Evolutionary conservation across 2,113 vertebrate genomes (phyloP).

Genomic region (Forbesichthys papilliferus): DNA sequence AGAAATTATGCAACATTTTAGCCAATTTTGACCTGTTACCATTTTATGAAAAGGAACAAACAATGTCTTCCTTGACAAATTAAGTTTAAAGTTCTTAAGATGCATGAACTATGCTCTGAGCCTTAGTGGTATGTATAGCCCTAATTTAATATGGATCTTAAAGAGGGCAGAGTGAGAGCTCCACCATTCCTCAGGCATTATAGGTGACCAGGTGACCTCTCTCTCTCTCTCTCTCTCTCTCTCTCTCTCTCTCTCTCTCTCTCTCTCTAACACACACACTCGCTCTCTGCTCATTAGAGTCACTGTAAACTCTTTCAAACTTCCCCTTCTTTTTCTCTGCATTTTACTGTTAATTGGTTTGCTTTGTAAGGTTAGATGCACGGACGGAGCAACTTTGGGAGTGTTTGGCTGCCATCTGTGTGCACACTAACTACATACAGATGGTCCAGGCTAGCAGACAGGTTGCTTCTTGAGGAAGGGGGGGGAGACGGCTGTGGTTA

Average conservation of each 20-base stretch:
- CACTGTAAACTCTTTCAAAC: conserved; percentile 87
- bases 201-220: conserved; percentile 50
- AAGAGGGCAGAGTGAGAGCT: conserved; percentile 65
- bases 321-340: conserved; percentile 83
- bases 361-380: conserved; percentile 93
- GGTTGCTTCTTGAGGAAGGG: conserved; percentile 87
- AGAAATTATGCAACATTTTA: conserved; percentile 7
- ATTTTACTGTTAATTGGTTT: conserved; percentile 90
- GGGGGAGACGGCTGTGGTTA: conserved; percentile 91
- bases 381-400: conserved; percentile 89
- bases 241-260: conserved; percentile 35
- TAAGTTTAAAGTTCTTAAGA: conserved; percentile 56
- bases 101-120: conserved; percentile 55
- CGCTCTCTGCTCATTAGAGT: conserved; percentile 77
- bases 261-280: neutral
- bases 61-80: conserved; percentile 19
- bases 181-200: conserved; percentile 40
- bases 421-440: conserved; percentile 94
- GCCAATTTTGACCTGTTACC: neutral
- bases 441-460: conserved; percentile 93
- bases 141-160: conserved; percentile 74
- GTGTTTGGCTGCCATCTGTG: conserved; percentile 93
- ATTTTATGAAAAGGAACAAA: neutral
- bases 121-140: conserved; percentile 65
- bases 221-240: conserved; percentile 30